Base-by-base conservation (phyloP, 2,888 invertebrate species). In the Antheraea assamensis region DNA sequence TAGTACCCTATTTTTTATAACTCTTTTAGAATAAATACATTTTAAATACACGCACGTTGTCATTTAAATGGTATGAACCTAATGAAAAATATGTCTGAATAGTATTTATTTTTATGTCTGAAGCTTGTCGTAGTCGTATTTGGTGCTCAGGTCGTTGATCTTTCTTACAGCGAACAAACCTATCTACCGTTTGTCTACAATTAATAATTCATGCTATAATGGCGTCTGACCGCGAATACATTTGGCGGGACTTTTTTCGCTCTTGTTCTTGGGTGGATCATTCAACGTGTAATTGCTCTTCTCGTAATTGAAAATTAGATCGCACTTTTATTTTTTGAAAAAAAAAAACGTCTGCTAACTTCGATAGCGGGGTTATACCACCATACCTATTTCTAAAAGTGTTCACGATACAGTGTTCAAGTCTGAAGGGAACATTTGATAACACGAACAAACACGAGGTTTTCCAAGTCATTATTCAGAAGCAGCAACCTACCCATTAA, bases 151-250 rank as follows among this genome's bases (percentile, higher is more conserved):
- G 84, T 91, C 87, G 83, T 78, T 87, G 87, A 91, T 87, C 93
- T 87, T 76, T 24, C 72, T 72, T 75, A 75, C 78, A 80, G 77
- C 80, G 78, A 74, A 77, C 75, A 77, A 76, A 76, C 70, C 74
- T 81, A 81, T 82, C 81, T 83, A 84, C 84, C 83, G 87, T 87
- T 89, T 87, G 87, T 89, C 87, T 90, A 88, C 87, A 89, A 91
- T 92, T 91, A 90, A 92, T 90, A 92, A 91, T 92, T 92, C 88
- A 90, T 89, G 83, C 82, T 83, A 85, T 87, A 87, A 83, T 87
- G 84, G 83, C 86, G 81, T 80, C 82, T 84, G 81, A 84, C 84
- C 83, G 85, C 85, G 83, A 86, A 85, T 83, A 84, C 82, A 85
- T 88, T 87, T 83, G 86, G 84, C 81, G 76, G 85, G 78, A 74